Conservation (phyloP, 2,113 vertebrate species). For the Limanda limanda region DNA sequence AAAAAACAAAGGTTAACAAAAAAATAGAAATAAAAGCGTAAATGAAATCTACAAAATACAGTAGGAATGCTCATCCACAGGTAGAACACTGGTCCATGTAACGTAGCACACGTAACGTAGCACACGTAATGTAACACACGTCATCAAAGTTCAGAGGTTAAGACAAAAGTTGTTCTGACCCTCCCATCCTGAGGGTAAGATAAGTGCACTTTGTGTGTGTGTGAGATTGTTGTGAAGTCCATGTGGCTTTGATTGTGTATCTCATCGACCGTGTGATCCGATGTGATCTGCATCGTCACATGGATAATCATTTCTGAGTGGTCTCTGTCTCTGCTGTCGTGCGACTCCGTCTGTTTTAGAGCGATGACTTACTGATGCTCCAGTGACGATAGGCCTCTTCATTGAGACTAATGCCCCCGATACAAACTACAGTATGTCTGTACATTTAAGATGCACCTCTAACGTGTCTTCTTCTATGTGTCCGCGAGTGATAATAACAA, state of each 20-base stretch:
- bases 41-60: conserved; percentile 60
- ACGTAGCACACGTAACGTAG: neutral
- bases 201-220: conserved; percentile 63
- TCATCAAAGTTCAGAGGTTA: conserved; percentile 31
- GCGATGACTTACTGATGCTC: conserved; percentile 1
- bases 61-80: conserved; percentile 78
- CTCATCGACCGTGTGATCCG: conserved; percentile 21
- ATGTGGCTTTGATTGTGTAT: conserved; percentile 8
- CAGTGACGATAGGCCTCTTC: conserved; percentile 33
- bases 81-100: conserved; percentile 65
- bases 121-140: neutral
- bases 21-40: conserved; percentile 12
- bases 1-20: neutral
- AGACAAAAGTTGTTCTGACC: conserved; percentile 14
- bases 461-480: conserved; percentile 49
- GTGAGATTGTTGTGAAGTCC: conserved; percentile 11
- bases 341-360: neutral
- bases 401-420: conserved; percentile 33
- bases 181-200: conserved; percentile 32
- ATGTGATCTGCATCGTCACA: conserved; percentile 24
- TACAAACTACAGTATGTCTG: conserved; percentile 41
- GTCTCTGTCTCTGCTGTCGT: conserved; percentile 23
- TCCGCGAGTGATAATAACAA: conserved; percentile 34
- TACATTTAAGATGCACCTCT: conserved; percentile 45
- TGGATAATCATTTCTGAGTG: conserved; percentile 39